A percentile compares a stretch with the other conserved stretches of the same genome.
Conservation (phyloP, 2,797 vertebrate species). For the Micromesistius poutassou region DNA sequence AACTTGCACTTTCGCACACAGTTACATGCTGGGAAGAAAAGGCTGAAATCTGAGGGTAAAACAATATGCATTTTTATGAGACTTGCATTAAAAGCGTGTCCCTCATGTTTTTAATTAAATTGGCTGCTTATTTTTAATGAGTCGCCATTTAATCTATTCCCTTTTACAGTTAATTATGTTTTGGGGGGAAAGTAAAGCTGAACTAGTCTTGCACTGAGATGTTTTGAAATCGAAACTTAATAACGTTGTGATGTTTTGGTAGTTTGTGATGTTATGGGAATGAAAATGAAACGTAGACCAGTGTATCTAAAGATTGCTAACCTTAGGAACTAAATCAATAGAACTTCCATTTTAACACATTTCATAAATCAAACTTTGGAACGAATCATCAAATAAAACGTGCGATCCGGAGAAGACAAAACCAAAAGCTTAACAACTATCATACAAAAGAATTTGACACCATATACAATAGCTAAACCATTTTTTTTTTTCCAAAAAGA, state of each 20-base stretch:
- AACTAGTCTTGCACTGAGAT: not conserved
- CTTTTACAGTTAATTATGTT: not conserved
- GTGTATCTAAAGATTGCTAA: not conserved
- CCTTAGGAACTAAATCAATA: not conserved
- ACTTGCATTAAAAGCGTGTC: not conserved
- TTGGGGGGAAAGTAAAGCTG: not conserved
- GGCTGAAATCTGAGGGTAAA: not conserved
- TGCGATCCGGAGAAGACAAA: not conserved
- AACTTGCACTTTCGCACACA: not conserved
- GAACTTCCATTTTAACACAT: not conserved
- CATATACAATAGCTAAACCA: not conserved
- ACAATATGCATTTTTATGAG: not conserved
- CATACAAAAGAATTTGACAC: not conserved
- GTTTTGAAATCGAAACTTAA: not conserved
- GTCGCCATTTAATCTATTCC: not conserved
- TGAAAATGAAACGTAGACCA: not conserved
- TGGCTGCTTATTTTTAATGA: not conserved
- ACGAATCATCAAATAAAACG: not conserved
- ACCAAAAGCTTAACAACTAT: not conserved
- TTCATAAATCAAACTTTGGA: not conserved
- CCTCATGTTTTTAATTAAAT: not conserved
- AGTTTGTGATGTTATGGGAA: not conserved
- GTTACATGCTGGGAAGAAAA: not conserved
- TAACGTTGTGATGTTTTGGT: not conserved
- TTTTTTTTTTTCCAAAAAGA: too few species aligned